Conservation (phyloP, 2,113 vertebrate species). For the Antidorcas marsupialis region DNA sequence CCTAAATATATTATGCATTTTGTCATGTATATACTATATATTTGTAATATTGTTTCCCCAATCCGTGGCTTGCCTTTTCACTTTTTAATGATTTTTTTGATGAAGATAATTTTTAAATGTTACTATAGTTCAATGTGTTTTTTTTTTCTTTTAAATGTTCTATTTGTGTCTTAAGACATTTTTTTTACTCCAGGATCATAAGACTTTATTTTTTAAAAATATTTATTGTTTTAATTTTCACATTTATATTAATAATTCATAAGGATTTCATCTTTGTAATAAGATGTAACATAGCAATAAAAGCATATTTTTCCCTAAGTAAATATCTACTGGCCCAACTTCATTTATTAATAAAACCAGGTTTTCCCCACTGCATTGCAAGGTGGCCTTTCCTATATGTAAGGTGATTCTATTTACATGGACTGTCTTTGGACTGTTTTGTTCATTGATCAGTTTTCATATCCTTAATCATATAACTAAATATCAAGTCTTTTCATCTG, state of each 20-base stretch:
- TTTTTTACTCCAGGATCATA: neutral
- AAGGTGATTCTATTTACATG: neutral
- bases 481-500: neutral
- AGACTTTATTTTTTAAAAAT: neutral
- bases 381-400: neutral
- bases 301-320: neutral
- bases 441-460: neutral
- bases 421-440: neutral
- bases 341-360: neutral
- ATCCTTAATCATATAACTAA: neutral
- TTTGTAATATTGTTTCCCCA: neutral
- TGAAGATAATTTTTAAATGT: neutral
- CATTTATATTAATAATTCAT: neutral
- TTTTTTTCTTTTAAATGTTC: neutral
- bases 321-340: neutral
- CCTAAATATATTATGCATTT: neutral
- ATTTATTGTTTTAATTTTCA: neutral
- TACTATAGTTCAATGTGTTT: neutral
- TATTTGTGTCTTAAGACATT: neutral
- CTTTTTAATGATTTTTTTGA: neutral
- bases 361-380: neutral
- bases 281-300: neutral
- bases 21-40: neutral
- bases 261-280: neutral
- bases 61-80: neutral